phyloP scores from a whole-genome alignment of 1,140 invertebrate species.

The Gryon sp. region DNA sequence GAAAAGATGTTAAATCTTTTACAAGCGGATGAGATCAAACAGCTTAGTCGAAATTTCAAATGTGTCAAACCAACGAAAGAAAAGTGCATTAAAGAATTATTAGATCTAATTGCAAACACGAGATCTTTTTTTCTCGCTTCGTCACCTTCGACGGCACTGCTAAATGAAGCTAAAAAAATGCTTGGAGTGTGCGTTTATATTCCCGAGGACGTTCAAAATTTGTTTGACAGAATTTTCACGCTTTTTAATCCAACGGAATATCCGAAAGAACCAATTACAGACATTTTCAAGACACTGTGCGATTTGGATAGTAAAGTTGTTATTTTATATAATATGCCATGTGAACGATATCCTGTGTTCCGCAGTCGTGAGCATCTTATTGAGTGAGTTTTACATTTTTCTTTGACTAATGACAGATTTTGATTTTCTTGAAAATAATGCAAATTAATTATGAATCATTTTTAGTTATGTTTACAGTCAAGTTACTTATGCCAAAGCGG shows the following conservation, averaged over 20 bases:
- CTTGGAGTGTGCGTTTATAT: constrained; percentile 66
- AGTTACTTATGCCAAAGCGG: constrained; percentile 1
- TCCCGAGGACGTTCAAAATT: constrained; percentile 38
- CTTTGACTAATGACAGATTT: too few relatives aligned
- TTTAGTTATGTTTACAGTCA: constrained; percentile 24
- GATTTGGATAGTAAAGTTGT: constrained; percentile 62
- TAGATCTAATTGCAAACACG: constrained; percentile 50
- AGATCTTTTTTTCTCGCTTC: constrained; percentile 65
- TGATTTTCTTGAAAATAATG: neutral
- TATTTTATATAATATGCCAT: constrained; percentile 60
- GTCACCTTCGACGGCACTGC: constrained; percentile 61
- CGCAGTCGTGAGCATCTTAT: too few relatives aligned
- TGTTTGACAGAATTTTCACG: constrained; percentile 70
- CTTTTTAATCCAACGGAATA: constrained; percentile 69
- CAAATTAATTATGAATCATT: constrained; percentile 2
- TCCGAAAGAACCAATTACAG: constrained; percentile 57
- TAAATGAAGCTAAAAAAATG: constrained; percentile 19
- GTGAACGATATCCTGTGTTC: constrained; percentile 68
- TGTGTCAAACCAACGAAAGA: constrained; percentile 61
- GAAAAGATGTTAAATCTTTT: constrained; percentile 64
- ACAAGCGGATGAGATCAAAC: constrained; percentile 63
- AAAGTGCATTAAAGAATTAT: constrained; percentile 54
- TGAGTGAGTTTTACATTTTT: too few relatives aligned
- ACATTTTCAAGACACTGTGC: constrained; percentile 64
- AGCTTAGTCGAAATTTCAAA: constrained; percentile 64